Evolutionary conservation across 2,888 invertebrate genomes (phyloP).

Genomic region (Yponomeuta evonymella): DNA sequence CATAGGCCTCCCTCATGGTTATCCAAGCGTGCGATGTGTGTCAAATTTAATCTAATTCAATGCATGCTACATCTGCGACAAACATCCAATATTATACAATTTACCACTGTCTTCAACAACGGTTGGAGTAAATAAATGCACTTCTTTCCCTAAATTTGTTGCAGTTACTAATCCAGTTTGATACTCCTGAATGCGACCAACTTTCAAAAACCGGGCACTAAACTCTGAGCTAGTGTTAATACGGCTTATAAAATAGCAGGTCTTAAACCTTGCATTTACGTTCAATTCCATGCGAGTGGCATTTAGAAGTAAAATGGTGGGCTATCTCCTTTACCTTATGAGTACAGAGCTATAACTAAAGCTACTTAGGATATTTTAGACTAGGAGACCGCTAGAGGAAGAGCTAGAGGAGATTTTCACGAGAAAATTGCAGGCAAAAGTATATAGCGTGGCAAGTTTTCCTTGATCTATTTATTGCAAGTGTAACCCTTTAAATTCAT

Average conservation of each 20-base stretch:
- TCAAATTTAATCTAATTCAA: no score
- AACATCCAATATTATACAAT: no score
- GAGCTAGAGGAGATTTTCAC: neutral
- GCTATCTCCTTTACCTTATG: neutral
- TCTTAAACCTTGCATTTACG: slow-evolving; percentile 4
- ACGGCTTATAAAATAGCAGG: neutral
- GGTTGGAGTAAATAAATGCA: no score
- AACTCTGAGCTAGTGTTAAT: neutral
- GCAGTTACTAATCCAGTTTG: neutral
- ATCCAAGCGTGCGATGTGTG: no score
- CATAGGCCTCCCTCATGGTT: no score
- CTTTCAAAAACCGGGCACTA: neutral
- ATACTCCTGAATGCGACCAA: neutral
- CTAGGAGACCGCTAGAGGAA: neutral
- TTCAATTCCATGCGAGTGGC: neutral
- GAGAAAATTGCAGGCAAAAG: no score
- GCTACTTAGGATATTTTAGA: neutral
- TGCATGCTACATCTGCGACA: no score
- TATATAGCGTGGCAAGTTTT: no score
- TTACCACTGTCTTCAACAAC: no score
- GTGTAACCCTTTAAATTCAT: no score
- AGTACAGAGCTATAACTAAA: neutral
- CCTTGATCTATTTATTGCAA: no score
- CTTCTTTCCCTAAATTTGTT: no score
- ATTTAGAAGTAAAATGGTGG: slow-evolving; percentile 9